Percentiles rank a stretch among this genome's conserved stretches.
phyloP scores from a whole-genome alignment of 2,888 invertebrate species.

The Eristalis intricaria region DNA sequence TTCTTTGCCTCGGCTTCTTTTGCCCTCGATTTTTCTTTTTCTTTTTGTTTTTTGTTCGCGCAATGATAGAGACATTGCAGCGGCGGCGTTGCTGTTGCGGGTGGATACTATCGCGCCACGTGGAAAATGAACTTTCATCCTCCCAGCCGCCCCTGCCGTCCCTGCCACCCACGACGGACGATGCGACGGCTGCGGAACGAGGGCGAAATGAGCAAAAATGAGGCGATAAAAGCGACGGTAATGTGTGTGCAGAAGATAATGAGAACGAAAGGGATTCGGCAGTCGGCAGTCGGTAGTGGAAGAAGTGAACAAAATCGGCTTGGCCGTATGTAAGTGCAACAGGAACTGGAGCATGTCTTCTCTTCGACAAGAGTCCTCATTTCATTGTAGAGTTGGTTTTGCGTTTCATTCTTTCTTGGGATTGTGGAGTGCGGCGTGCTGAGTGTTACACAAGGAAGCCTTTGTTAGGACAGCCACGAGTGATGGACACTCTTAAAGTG shows the following conservation, averaged over 20 bases:
- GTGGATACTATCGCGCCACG: constrained; percentile 58
- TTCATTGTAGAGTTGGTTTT: neutral
- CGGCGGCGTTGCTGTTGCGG: neutral
- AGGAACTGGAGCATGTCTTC: constrained; percentile 16
- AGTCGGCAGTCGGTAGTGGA: neutral
- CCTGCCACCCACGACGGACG: neutral
- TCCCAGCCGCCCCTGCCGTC: neutral
- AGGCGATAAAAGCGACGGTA: constrained; percentile 27
- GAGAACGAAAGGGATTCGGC: constrained; percentile 13
- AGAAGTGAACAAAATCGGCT: neutral
- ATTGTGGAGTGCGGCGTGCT: no score
- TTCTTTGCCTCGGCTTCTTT: constrained; percentile 10
- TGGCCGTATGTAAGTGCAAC: constrained; percentile 22
- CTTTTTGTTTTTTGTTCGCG: constrained; percentile 41
- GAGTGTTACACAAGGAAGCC: no score
- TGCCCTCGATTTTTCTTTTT: constrained; percentile 8
- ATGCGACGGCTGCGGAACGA: no score
- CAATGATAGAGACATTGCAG: constrained; percentile 52
- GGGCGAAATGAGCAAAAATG: constrained; percentile 32
- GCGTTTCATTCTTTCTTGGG: neutral
- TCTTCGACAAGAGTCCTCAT: neutral
- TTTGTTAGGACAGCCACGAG: no score
- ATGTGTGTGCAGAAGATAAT: constrained; percentile 38
- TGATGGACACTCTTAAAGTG: no score
- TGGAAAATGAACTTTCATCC: constrained; percentile 68